These are phyloP conservation scores for Campylomormyrus numenius DNA, from an alignment of 2,113 vertebrate species.

Conservation along the genomic window DNA sequence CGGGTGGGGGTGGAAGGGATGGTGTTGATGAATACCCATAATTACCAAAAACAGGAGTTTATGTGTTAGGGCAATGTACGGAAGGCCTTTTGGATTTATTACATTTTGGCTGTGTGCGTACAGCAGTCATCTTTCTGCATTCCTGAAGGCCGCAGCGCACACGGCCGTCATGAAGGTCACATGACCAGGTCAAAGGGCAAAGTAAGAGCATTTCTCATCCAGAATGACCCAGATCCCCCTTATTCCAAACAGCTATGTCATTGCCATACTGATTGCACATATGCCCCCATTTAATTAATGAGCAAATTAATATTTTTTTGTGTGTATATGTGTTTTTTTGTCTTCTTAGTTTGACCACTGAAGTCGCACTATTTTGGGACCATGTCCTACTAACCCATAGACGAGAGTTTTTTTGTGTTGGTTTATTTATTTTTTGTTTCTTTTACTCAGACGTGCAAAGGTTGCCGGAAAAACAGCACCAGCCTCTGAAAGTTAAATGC, in stretches of 20 bases:
- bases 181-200: slow-evolving; percentile 30
- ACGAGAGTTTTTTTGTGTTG: neutral
- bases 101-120: slow-evolving; percentile 63
- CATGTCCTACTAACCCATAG: neutral
- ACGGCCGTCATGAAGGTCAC: slow-evolving; percentile 16
- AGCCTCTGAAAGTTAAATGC: slow-evolving; percentile 32
- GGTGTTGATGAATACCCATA: slow-evolving; percentile 62
- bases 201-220: neutral
- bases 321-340: neutral
- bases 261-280: neutral
- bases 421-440: slow-evolving; percentile 10
- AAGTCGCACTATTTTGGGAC: neutral
- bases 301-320: slow-evolving; percentile 7
- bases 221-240: neutral
- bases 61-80: slow-evolving; percentile 66
- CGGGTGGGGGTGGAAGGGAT: slow-evolving; percentile 41
- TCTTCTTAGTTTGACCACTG: neutral
- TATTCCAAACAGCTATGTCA: neutral
- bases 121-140: slow-evolving; percentile 44
- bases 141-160: slow-evolving; percentile 13
- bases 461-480: slow-evolving; percentile 18
- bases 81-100: slow-evolving; percentile 71
- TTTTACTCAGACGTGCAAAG: slow-evolving; percentile 15
- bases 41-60: slow-evolving; percentile 73
- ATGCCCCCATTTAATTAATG: slow-evolving; percentile 1